These are phyloP conservation scores for Enteromius anoplus DNA, from an alignment of 2,797 vertebrate genomes.

Conservation along the genomic window DNA sequence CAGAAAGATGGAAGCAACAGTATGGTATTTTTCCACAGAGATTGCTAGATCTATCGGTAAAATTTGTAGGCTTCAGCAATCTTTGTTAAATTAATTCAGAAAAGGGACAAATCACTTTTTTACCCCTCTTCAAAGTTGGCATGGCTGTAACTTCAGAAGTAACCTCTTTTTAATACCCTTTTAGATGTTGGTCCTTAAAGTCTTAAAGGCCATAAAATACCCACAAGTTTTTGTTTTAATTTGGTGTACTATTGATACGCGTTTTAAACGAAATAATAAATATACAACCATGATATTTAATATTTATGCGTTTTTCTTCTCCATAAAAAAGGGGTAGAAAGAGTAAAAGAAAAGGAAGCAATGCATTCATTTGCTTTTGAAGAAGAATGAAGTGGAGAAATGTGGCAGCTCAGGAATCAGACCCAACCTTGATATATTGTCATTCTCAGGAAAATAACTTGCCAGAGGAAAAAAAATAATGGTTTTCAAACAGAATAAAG, in stretches of 20 bases:
- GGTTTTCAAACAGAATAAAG: conserved; percentile 7
- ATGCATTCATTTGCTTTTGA: background rate
- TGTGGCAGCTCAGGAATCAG: background rate
- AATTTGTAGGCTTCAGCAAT: background rate
- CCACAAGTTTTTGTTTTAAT: too few species aligned
- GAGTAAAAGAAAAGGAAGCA: background rate
- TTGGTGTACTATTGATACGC: too few species aligned
- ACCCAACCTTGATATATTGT: conserved; percentile 3
- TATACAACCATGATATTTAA: background rate
- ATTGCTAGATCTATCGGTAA: background rate
- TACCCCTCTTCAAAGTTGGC: background rate
- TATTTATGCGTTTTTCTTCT: background rate
- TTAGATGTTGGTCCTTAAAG: background rate
- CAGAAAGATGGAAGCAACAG: background rate
- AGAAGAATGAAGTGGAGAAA: conserved; percentile 9
- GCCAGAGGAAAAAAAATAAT: background rate
- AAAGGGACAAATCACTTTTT: background rate
- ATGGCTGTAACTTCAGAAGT: background rate
- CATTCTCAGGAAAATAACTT: background rate
- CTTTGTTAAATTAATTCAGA: background rate
- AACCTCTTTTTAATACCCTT: background rate
- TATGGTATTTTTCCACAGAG: background rate
- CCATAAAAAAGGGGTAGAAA: background rate
- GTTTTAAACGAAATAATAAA: background rate
- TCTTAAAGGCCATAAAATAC: background rate